Base-by-base conservation (phyloP, 2,797 vertebrate species). In the Leuciscus waleckii region DNA sequence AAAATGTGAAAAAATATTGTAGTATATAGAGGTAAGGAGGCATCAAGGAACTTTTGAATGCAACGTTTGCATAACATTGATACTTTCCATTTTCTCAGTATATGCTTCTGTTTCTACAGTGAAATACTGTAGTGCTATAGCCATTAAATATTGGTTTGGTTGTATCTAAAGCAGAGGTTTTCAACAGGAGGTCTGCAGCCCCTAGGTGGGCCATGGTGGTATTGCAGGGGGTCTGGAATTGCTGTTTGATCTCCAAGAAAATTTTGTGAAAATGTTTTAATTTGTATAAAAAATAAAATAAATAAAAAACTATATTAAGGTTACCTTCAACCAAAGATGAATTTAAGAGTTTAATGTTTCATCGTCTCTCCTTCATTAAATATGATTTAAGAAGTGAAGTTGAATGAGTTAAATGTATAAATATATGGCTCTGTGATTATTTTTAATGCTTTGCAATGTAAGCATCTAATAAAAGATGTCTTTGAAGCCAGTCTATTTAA, bases 131-230 rank as follows among this genome's bases (percentile, higher is more conserved):
- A 49, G 65, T 32, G 32, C 11, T 70, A 41, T 26, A 56, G n/a
- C 37, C 16, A 51, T 75, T 51, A 37, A 51, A 41, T 29, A 14
- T 68, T 56, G 7, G 23, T 67, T 76, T 67, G 46, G 43, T 79
- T 56, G 11, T 23, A 32, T 10, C 16, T 39, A 75, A 9, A 83
- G 41, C 41, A 67, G 14, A 35, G 26, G 29, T 35, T 23, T 83
- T 74, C 16, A 51, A 26, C 21, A 37, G 41, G 43, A 1, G 16
- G 69, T 65, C 41, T 43, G 29, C 26, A 3, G 29, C 73, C 74
- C 74, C 82, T 84, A 68, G 63, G 19, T 63, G 74, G 74, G 6
- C 46, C 35, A 17, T 32, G 17, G n/a, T 26, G 35, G 73, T 68
- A 84, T n/a, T 69, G 63, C 49, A 69, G 10, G 32, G 73, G 35